Conservation (phyloP, 1,140 invertebrate genomes). For the Papilio glaucus region DNA sequence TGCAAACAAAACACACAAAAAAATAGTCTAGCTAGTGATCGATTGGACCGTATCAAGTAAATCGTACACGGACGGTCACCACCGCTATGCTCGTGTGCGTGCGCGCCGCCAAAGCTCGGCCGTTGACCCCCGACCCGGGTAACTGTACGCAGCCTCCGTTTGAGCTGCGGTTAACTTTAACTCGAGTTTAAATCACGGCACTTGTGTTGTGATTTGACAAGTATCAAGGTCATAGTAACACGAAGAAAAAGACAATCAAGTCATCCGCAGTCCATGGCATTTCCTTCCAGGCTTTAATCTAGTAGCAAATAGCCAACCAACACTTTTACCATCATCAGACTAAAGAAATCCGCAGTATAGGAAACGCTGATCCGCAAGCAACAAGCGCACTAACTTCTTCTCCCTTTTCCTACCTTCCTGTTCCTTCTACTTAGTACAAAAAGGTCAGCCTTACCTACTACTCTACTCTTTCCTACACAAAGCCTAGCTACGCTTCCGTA, state of each 20-base stretch:
- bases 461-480: no score
- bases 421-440: no score
- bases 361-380: no score
- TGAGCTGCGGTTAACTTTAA: slow-evolving; percentile 26
- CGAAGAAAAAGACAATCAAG: background rate
- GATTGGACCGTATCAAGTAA: slow-evolving; percentile 22
- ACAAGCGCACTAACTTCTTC: no score
- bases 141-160: slow-evolving; percentile 42
- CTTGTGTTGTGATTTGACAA: slow-evolving; percentile 12
- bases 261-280: no score
- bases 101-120: slow-evolving; percentile 35
- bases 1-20: background rate
- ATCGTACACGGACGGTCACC: slow-evolving; percentile 5
- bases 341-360: no score
- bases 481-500: no score
- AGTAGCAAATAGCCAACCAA: no score
- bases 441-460: no score
- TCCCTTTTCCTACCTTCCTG: no score
- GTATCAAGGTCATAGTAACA: background rate
- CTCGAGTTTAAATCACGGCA: slow-evolving; percentile 1
- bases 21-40: slow-evolving; percentile 15
- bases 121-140: slow-evolving; percentile 54
- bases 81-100: slow-evolving; percentile 4
- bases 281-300: no score
- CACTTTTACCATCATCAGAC: no score